These are phyloP conservation scores for Oreotrochilus melanogaster DNA, from an alignment of 2,113 vertebrate species.

Conservation along the genomic window DNA sequence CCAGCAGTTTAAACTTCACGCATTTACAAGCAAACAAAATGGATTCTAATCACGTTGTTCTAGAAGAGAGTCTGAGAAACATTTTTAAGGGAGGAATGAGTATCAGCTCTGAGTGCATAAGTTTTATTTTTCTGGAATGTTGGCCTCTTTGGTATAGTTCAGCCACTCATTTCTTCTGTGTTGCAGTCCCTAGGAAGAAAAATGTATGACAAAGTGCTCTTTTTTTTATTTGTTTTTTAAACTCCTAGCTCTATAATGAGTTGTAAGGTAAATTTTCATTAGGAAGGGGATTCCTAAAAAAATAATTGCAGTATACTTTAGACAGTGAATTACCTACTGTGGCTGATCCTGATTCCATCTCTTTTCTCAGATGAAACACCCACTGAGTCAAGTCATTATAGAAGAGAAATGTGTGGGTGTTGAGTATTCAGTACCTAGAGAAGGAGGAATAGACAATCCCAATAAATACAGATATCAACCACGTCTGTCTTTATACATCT, in stretches of 20 bases:
- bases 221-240: neutral
- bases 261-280: neutral
- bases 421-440: neutral
- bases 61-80: neutral
- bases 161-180: neutral
- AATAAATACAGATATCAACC: neutral
- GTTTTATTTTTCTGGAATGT: neutral
- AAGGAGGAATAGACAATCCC: neutral
- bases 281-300: neutral
- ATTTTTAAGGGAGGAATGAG: neutral
- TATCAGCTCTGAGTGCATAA: neutral
- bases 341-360: neutral
- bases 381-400: neutral
- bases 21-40: neutral
- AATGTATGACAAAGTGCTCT: neutral
- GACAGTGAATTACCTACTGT: neutral
- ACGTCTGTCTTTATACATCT: neutral
- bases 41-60: neutral
- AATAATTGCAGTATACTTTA: neutral
- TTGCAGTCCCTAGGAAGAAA: neutral
- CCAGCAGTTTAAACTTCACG: neutral
- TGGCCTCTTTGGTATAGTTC: neutral
- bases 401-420: neutral
- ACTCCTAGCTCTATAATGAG: neutral
- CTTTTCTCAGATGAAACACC: neutral